Percentiles rank a stretch among this genome's conserved stretches.
phyloP scores from a whole-genome alignment of 2,888 invertebrate genomes.

The Hydriomena furcata region DNA sequence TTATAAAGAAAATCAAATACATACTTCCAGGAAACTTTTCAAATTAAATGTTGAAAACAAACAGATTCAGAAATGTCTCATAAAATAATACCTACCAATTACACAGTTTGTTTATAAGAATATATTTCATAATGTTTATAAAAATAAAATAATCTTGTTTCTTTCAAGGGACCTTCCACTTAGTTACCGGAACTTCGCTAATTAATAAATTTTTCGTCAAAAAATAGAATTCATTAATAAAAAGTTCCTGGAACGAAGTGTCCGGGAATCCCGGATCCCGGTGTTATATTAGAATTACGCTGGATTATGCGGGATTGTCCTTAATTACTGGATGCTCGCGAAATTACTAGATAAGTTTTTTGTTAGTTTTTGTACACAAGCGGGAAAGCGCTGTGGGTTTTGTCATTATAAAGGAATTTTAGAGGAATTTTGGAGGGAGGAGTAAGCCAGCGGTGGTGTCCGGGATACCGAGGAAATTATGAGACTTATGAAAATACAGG shows the following conservation, averaged over 20 bases:
- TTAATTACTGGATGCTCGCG: slow-evolving; percentile 57
- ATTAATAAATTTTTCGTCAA: slow-evolving; percentile 62
- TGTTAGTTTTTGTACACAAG: slow-evolving; percentile 32
- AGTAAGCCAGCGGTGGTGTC: neutral
- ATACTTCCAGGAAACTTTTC: slow-evolving; percentile 16
- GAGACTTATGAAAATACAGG: no score
- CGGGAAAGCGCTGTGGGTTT: slow-evolving; percentile 6
- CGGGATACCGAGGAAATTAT: neutral
- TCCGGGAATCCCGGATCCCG: slow-evolving; percentile 42
- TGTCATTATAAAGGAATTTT: slow-evolving; percentile 14
- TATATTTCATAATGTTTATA: slow-evolving; percentile 14
- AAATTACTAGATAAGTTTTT: slow-evolving; percentile 50
- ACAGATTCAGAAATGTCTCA: slow-evolving; percentile 17
- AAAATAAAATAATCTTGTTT: slow-evolving; percentile 25
- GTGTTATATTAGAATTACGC: slow-evolving; percentile 64
- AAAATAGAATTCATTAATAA: slow-evolving; percentile 65
- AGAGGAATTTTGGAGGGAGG: slow-evolving; percentile 2
- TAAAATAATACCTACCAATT: slow-evolving; percentile 21
- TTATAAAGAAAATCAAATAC: neutral
- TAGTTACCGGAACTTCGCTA: slow-evolving; percentile 40
- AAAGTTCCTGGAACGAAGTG: slow-evolving; percentile 45
- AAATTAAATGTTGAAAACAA: slow-evolving; percentile 21
- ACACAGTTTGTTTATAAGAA: slow-evolving; percentile 20
- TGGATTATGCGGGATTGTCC: slow-evolving; percentile 63
- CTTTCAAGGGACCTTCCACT: slow-evolving; percentile 26